Evolutionary conservation across 2,888 invertebrate genomes (phyloP).

Genomic region (Gibbula magus): DNA sequence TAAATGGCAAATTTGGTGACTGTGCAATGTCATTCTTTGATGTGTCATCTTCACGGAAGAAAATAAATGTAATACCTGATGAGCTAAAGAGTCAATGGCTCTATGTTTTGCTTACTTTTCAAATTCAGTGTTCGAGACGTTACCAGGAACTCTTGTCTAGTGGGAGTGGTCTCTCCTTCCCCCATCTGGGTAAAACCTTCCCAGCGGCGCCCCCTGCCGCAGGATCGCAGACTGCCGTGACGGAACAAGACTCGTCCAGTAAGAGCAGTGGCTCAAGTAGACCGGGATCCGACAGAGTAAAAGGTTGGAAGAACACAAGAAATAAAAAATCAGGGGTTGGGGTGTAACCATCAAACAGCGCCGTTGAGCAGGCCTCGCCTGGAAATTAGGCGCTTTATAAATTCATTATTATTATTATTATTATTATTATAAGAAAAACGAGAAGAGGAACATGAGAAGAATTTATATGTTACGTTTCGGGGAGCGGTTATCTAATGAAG

Average conservation of each 20-base stretch:
- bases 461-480: too few relatives aligned
- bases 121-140: conserved; percentile 60
- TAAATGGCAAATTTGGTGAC: too few relatives aligned
- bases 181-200: conserved; percentile 28
- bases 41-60: too few relatives aligned
- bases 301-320: conserved; percentile 45
- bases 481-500: too few relatives aligned
- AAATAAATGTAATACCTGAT: too few relatives aligned
- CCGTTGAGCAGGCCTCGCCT: too few relatives aligned
- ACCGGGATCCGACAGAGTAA: conserved; percentile 53
- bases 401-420: too few relatives aligned
- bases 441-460: too few relatives aligned
- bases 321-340: neutral
- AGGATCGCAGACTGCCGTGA: conserved; percentile 43
- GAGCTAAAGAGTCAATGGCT: too few relatives aligned
- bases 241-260: conserved; percentile 50
- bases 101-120: too few relatives aligned
- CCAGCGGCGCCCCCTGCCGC: neutral
- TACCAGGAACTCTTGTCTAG: conserved; percentile 64
- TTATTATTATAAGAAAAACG: neutral
- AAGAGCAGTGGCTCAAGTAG: conserved; percentile 44
- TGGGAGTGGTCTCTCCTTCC: conserved; percentile 39
- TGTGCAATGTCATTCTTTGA: too few relatives aligned
- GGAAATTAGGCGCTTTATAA: too few relatives aligned
- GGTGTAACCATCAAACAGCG: neutral